A percentile compares a stretch with the other conserved stretches of the same genome.
These are phyloP conservation scores for Mamestra configurata DNA, from an alignment of 1,140 invertebrate species.

Conservation along the genomic window DNA sequence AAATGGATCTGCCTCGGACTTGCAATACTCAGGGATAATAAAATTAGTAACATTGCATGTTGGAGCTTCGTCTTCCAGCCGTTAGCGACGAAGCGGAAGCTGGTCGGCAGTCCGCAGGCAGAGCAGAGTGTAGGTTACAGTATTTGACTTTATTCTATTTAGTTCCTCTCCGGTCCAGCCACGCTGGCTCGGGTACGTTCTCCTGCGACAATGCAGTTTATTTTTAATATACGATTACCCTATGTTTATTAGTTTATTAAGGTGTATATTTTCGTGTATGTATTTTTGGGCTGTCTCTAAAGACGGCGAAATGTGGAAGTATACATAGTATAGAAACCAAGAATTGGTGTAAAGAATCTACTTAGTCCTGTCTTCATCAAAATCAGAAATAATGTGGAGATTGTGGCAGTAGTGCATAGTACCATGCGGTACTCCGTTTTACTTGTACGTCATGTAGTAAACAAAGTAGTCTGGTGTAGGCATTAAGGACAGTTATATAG, in stretches of 20 bases:
- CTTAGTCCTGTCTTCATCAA: conserved; percentile 15
- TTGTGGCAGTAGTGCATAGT: conserved; percentile 13
- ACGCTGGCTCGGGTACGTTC: conserved; percentile 10
- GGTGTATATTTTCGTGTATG: conserved; percentile 55
- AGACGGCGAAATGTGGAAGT: conserved; percentile 15
- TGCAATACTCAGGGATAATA: not conserved
- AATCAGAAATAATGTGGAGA: conserved; percentile 31
- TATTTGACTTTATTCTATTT: conserved; percentile 60
- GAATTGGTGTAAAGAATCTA: conserved; percentile 17
- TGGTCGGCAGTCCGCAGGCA: not conserved
- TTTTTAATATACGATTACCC: conserved; percentile 48
- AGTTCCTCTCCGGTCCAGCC: conserved; percentile 53
- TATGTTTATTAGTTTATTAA: conserved; percentile 50
- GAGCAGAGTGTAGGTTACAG: conserved; percentile 50
- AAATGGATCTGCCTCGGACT: conserved; percentile 4
- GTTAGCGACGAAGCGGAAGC: not conserved
- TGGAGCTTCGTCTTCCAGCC: not conserved
- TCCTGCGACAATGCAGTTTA: conserved; percentile 35
- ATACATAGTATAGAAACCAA: conserved; percentile 35
- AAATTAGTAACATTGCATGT: not conserved
- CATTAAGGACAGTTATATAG: conserved; percentile 28
- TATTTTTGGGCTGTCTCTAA: conserved; percentile 49
- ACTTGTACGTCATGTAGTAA: conserved; percentile 24
- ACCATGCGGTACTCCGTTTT: not conserved
- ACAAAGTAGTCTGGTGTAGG: conserved; percentile 4